Conservation (phyloP, 2,888 invertebrate species). For the Drosophila testacea region DNA sequence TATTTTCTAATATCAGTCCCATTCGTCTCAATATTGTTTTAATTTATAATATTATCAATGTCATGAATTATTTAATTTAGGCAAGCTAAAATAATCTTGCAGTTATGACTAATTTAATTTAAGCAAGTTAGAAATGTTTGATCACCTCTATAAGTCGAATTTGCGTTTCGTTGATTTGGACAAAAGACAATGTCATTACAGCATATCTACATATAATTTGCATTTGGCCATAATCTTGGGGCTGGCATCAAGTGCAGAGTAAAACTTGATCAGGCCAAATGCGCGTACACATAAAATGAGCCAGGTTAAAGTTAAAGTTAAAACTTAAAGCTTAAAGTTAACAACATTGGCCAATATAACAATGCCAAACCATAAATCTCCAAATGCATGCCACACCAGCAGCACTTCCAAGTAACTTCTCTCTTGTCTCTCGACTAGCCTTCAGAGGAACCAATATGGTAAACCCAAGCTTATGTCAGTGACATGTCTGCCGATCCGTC, state of each 20-base stretch:
- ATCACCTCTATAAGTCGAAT: neutral
- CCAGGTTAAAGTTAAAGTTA: constrained; percentile 74
- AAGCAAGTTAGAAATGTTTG: neutral
- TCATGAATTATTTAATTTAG: no score
- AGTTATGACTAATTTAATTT: neutral
- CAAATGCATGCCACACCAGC: constrained; percentile 79
- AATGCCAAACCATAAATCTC: constrained; percentile 80
- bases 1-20: no score
- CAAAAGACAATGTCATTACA: constrained; percentile 65
- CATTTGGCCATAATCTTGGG: constrained; percentile 64
- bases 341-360: constrained; percentile 75
- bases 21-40: no score
- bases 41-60: no score
- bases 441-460: constrained; percentile 71
- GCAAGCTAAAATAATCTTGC: no score
- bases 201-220: constrained; percentile 75
- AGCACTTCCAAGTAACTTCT: constrained; percentile 72
- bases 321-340: constrained; percentile 66
- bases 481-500: constrained; percentile 70
- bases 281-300: constrained; percentile 49
- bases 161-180: constrained; percentile 10
- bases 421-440: constrained; percentile 68
- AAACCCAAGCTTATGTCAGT: constrained; percentile 79
- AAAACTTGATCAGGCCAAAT: constrained; percentile 55
- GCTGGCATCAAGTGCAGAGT: constrained; percentile 58